Evolutionary conservation across 2,113 vertebrate species (phyloP), one percentile per base, ranked within the genome.

Genomic region (Ahaetulla prasina): DNA sequence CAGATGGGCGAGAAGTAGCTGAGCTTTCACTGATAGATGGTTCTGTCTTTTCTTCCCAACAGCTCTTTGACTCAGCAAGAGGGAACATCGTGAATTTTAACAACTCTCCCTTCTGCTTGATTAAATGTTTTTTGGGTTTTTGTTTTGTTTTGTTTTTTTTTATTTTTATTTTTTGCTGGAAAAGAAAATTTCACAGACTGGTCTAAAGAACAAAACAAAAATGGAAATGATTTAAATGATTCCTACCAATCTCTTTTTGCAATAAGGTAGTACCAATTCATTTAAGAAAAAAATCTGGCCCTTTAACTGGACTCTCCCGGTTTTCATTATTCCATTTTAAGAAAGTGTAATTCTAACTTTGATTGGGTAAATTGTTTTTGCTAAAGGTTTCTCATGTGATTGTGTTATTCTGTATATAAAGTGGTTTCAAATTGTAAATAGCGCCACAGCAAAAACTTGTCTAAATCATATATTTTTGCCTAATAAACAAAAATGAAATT

Each of bases 401-500:
- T 97, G 97, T 98, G 98, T 98, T 92, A 43, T 98, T 98, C 97
- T 99, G 99, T 99, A 99, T 98, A 99, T 99, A 99, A 97, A 98
- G 98, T 99, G 98, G 98, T 98, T 98, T 98, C 98, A 98, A 98
- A 98, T 97, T 99, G 99, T 99, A 99, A 98, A 99, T 99, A 99
- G 98, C 95, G 97, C 98, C 98, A 98, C 98, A 98, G 98, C 98
- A 98, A 98, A 89, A 98, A 99, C 98, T 99, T 99, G 99, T 99
- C 98, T 98, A 99, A 99, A 99, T 99, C 98, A 98, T 99, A 99
- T 99, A 99, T 99, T 99, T 98, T 99, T 99, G 99, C 99, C 98
- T 99, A 99, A 99, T 99, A 99, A 99, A 99, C 98, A 97, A 98
- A 99, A 99, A 98, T 98, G 98, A 99, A 99, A 99, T 97, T 95